Conservation (phyloP, 2,113 vertebrate species). For the Genyomyrus donnyi region DNA sequence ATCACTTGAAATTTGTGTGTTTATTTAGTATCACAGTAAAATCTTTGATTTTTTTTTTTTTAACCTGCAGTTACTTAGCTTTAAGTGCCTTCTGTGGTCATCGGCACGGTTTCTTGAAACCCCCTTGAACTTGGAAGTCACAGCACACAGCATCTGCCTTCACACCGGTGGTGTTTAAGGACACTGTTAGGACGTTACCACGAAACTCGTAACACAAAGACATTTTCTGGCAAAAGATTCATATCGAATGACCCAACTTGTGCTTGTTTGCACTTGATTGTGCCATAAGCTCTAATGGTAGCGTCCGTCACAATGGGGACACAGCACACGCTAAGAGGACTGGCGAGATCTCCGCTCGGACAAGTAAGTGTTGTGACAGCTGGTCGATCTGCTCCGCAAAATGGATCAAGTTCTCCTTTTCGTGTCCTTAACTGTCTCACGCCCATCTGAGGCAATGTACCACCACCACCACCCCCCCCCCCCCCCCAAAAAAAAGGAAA, state of each 20-base stretch:
- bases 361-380: neutral
- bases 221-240: neutral
- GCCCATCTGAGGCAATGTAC: neutral
- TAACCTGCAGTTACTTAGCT: neutral
- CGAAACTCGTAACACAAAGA: neutral
- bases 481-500: neutral
- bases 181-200: neutral
- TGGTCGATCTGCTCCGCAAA: neutral
- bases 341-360: neutral
- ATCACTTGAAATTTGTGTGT: neutral
- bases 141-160: neutral
- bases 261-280: neutral
- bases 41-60: neutral
- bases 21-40: neutral
- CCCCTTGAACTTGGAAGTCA: neutral
- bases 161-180: neutral
- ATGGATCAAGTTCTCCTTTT: neutral
- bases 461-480: neutral
- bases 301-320: neutral
- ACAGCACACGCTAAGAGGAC: neutral
- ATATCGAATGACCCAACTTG: neutral
- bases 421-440: neutral
- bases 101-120: neutral
- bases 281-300: neutral
- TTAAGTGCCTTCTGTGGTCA: neutral